Evolutionary conservation across 2,888 invertebrate species (phyloP), one percentile per base, ranked within the genome.

Genomic region (Phlogophora meticulosa): DNA sequence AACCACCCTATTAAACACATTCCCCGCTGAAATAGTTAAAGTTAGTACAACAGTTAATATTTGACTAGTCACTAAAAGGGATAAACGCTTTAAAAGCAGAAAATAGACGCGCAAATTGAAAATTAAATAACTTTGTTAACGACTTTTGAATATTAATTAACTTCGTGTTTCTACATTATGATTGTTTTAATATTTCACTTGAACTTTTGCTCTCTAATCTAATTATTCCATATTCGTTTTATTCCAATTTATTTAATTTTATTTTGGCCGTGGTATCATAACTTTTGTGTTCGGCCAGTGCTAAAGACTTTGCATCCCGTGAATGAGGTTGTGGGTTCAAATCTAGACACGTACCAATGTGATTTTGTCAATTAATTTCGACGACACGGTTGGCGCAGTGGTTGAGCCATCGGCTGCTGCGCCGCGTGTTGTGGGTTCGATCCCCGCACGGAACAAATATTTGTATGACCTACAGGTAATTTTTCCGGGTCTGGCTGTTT

Each of bases 31-130:
- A 80, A 83, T 84, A 83, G 85, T 86, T 84, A 85, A 84, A 83
- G 76, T 84, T 76, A 22, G 51, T 43, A n/a, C n/a, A 75, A 76
- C 11, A 42, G 80, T 81, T 78, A 76, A 75, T 83, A 85, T 87
- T 87, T 87, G 81, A 84, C 84, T 82, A 86, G 80, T 87, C 81
- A 83, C 81, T 84, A 78, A 85, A 84, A 85, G 86, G 88, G 87
- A 84, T 85, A 75, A 85, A 82, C 68, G 78, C 69, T 83, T 82
- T 76, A 69, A 70, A 74, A 67, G 70, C 63, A 63, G 68, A 71
- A 80, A 85, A 87, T 83, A 85, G 79, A 83, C 74, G 76, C 72
- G 63, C 79, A 78, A 84, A 87, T 85, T 84, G 85, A 84, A 86
- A 86, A 84, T 83, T 76, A 81, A 83, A 84, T 85, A 85, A 84